These are phyloP conservation scores for Formicarius rufipectus DNA, from an alignment of 2,113 vertebrate genomes.

Conservation along the genomic window DNA sequence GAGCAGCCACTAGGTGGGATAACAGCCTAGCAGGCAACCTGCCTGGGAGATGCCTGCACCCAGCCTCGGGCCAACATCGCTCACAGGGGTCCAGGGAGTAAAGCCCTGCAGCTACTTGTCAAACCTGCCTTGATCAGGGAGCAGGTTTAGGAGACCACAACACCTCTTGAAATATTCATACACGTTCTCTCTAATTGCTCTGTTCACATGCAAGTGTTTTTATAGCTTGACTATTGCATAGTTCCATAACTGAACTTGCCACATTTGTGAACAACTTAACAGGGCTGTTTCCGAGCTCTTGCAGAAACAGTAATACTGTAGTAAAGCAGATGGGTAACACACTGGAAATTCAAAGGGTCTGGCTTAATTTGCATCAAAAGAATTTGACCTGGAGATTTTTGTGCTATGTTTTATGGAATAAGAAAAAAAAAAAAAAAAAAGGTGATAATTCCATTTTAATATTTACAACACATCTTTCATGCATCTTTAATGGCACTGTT, in stretches of 20 bases:
- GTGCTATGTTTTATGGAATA: constrained; percentile 10
- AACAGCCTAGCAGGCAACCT: not conserved
- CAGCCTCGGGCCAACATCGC: not conserved
- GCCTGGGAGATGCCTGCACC: too few species aligned
- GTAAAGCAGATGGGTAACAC: not conserved
- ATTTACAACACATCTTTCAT: constrained; percentile 55
- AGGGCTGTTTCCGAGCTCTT: not conserved
- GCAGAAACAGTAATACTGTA: not conserved
- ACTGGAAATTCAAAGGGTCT: not conserved
- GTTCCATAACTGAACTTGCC: not conserved
- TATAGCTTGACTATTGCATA: not conserved
- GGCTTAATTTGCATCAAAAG: not conserved
- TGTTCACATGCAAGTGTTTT: not conserved
- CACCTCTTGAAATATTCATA: not conserved
- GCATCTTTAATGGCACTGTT: constrained; percentile 50
- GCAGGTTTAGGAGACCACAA: not conserved
- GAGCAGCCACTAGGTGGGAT: constrained; percentile 34
- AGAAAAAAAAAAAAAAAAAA: not conserved
- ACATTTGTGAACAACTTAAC: not conserved
- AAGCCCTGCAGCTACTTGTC: accelerated
- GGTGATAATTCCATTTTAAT: not conserved
- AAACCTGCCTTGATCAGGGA: not conserved
- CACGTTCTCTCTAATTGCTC: not conserved
- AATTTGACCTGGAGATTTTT: not conserved
- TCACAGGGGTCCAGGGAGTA: not conserved